Percentiles rank a stretch among this genome's conserved stretches.
Conservation (phyloP, 2,888 invertebrate genomes). For the Conops quadrifasciatus region DNA sequence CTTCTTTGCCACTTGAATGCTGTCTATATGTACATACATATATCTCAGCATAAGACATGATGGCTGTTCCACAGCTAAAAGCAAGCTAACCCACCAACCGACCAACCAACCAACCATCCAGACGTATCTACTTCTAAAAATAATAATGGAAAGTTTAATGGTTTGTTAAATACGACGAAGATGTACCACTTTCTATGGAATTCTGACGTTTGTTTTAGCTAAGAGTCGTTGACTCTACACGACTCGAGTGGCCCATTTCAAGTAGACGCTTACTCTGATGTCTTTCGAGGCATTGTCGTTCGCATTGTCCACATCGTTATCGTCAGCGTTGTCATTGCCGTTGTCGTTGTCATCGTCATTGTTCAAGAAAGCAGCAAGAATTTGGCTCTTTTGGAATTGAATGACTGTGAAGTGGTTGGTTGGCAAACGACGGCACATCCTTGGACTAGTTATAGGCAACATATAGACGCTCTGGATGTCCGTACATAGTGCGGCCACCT, state of each 20-base stretch:
- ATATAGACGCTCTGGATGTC: neutral
- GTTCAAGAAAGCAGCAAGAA: conserved; percentile 3
- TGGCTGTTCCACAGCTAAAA: neutral
- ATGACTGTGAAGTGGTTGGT: neutral
- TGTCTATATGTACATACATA: too few species aligned
- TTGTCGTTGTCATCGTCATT: neutral
- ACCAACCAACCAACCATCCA: neutral
- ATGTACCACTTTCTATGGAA: conserved; percentile 15
- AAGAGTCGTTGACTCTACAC: conserved; percentile 24
- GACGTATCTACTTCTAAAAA: neutral
- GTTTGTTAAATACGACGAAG: conserved; percentile 29
- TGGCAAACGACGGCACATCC: conserved; percentile 15
- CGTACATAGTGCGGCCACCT: neutral
- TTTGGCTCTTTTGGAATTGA: neutral
- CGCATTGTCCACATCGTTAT: neutral
- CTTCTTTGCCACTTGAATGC: too few species aligned
- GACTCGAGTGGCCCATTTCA: neutral
- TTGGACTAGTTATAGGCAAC: neutral
- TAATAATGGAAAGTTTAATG: conserved; percentile 25
- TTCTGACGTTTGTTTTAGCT: conserved; percentile 3
- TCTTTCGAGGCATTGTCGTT: neutral
- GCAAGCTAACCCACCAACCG: neutral
- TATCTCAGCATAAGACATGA: neutral
- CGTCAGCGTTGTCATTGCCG: neutral
- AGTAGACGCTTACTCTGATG: neutral